Evolutionary conservation across 1,140 invertebrate species (phyloP).

Genomic region (Cydia pomonella): DNA sequence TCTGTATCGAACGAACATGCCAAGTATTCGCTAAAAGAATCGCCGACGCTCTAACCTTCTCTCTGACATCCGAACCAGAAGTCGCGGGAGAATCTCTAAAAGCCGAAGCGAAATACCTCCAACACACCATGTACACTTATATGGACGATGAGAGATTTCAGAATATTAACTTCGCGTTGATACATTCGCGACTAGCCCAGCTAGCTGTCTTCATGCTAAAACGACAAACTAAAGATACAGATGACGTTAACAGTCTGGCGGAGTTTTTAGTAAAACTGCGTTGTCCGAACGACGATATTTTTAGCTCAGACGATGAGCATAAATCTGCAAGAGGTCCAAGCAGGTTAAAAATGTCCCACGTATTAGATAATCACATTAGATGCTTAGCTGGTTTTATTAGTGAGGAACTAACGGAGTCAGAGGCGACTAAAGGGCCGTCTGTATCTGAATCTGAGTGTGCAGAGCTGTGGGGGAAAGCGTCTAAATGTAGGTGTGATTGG

Average conservation of each 20-base stretch:
- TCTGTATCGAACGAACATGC: slow-evolving; percentile 84
- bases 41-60: slow-evolving; percentile 74
- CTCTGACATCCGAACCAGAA: slow-evolving; percentile 67
- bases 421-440: slow-evolving; percentile 57
- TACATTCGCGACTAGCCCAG: slow-evolving; percentile 83
- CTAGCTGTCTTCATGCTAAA: slow-evolving; percentile 80
- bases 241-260: slow-evolving; percentile 64
- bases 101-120: slow-evolving; percentile 84
- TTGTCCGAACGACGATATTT: slow-evolving; percentile 76
- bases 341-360: slow-evolving; percentile 54
- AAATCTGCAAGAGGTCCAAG: slow-evolving; percentile 50
- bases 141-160: slow-evolving; percentile 83
- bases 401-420: slow-evolving; percentile 63
- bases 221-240: slow-evolving; percentile 60
- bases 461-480: slow-evolving; percentile 77
- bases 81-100: slow-evolving; percentile 78
- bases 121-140: slow-evolving; percentile 84
- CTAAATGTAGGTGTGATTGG: slow-evolving; percentile 73
- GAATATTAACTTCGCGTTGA: slow-evolving; percentile 82
- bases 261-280: slow-evolving; percentile 64
- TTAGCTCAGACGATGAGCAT: slow-evolving; percentile 72
- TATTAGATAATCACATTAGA: slow-evolving; percentile 66
- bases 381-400: slow-evolving; percentile 75
- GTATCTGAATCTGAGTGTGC: slow-evolving; percentile 80
- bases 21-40: slow-evolving; percentile 85